phyloP scores from a whole-genome alignment of 92 coral and sea anemone genomes.

The Epizoanthus stellaris region DNA sequence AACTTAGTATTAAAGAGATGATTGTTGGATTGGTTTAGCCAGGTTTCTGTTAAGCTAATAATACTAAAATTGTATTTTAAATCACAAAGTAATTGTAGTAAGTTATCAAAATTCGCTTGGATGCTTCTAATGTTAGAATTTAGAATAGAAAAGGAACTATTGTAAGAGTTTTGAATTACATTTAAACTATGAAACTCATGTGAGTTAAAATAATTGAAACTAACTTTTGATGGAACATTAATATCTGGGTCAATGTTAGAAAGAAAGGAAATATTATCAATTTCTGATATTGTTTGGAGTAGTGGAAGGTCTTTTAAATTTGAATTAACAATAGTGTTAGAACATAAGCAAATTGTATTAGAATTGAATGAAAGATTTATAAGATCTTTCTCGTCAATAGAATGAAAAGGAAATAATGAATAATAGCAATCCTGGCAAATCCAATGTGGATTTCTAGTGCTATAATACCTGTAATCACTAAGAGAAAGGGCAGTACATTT shows the following conservation, averaged over 20 bases:
- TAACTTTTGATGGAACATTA: conserved; percentile 5
- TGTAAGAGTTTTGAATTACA: conserved; percentile 6
- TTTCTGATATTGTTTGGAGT: too few species aligned
- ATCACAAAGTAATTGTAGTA: conserved; percentile 26
- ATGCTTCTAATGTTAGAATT: conserved; percentile 48
- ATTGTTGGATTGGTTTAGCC: conserved; percentile 16
- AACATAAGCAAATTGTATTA: conserved; percentile 39
- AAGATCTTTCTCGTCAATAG: conserved; percentile 31
- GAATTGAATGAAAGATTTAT: conserved; percentile 29
- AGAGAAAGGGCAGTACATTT: conserved; percentile 23
- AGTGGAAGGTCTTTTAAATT: too few species aligned
- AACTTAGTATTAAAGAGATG: background rate
- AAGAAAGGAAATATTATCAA: too few species aligned
- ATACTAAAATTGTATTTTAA: conserved; percentile 40
- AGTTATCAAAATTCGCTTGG: conserved; percentile 50
- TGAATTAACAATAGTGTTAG: background rate
- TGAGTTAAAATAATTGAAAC: background rate
- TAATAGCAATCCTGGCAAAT: background rate
- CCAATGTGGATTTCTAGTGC: background rate
- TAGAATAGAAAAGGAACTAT: conserved; percentile 25
- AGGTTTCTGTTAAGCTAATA: conserved; percentile 19
- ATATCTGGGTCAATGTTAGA: background rate
- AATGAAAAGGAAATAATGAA: conserved; percentile 36
- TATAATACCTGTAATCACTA: conserved; percentile 12
- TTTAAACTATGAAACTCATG: background rate